phyloP scores from a whole-genome alignment of 1,140 invertebrate species.

The Cephus cinctus region DNA sequence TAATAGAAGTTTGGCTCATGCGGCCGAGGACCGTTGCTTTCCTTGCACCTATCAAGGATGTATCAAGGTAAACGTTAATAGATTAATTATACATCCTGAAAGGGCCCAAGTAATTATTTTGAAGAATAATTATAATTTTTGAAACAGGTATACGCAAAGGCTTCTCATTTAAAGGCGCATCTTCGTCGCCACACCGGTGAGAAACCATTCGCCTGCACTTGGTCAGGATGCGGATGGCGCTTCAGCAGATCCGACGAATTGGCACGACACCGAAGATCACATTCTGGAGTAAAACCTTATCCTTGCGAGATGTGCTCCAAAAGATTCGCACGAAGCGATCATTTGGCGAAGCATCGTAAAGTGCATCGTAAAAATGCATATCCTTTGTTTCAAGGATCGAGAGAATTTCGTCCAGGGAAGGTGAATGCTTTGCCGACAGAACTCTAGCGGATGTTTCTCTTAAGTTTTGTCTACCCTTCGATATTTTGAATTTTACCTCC shows the following conservation, averaged over 20 bases:
- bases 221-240: constrained; percentile 90
- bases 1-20: constrained; percentile 42
- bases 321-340: constrained; percentile 85
- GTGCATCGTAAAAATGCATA: constrained; percentile 69
- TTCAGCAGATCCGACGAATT: constrained; percentile 94
- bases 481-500: too few species aligned
- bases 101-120: too few species aligned
- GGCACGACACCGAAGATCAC: constrained; percentile 77
- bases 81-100: too few species aligned
- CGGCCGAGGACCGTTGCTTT: constrained; percentile 57
- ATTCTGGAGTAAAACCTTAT: constrained; percentile 85
- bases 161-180: constrained; percentile 92
- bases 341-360: constrained; percentile 85
- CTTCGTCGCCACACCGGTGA: constrained; percentile 90
- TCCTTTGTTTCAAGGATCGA: constrained; percentile 38
- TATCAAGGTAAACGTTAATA: constrained; percentile 35
- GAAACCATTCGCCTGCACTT: constrained; percentile 88
- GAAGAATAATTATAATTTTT: too few species aligned
- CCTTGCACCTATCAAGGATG: constrained; percentile 63
- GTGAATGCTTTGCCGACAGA: constrained; percentile 36
- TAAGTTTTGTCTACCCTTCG: too few species aligned
- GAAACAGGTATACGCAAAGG: constrained; percentile 88
- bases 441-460: constrained; percentile 22
- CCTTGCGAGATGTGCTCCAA: constrained; percentile 81
- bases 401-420: constrained; percentile 36